Base-by-base conservation (phyloP, 2,797 vertebrate genomes). In the Diglossa cyanea region DNA sequence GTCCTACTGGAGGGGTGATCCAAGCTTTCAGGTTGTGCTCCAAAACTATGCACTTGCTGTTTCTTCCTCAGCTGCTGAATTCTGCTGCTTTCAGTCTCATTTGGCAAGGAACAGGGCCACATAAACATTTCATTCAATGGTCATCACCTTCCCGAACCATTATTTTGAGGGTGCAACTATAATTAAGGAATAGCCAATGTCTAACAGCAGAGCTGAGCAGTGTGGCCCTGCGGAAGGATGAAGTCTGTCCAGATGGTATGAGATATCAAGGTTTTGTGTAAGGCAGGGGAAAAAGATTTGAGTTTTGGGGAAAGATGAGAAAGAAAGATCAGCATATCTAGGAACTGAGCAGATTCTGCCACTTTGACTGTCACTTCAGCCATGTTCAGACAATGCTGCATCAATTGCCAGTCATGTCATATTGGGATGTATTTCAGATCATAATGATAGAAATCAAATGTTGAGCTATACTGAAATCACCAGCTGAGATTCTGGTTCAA, bases 81-180 rank as follows among this genome's bases (percentile, higher is more conserved):
- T 66, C 18, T 2, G 2, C 11, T 51, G 6, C 19, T 73, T 88
- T n/a, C 35, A n/a, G 17, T 51, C 21, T 77, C 6, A 6, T 31
- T n/a, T 77, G 42, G 23, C 26, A 67, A 35, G 37, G 40, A 55
- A 60, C 0, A 4, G 25, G 19, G 7, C 6, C 15, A 66, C 3
- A 3, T 2, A 53, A 42, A 28, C 2, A 0, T 44, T 57, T 61
- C 3, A 1, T 35, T 66, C 44, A 39, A 25, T n/a, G 20, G 7
- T 44, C 39, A 15, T 67, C 0, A 0, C 30, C 30, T 73, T 71
- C 17, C 30, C 19, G 44, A 18, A 5, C 7, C n/a, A 5, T 33
- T 70, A 44, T 33, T 93, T 74, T 30, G 28, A 80, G 39, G 78
- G 26, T 26, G 21, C 7, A 37, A 3, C 6, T 71, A 7, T 47